phyloP scores from a whole-genome alignment of 2,113 vertebrate species.

The Sus scrofa region T2T-Sscrofa CM000815.6:117103001-117103500 shows the following conservation, averaged over 20 bases:
- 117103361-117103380: too few relatives aligned
- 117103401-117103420: too few relatives aligned
- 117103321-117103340: too few relatives aligned
- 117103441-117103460: too few relatives aligned
- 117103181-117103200: neutral
- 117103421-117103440: too few relatives aligned
- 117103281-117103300: too few relatives aligned
- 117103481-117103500: neutral
- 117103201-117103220: neutral
- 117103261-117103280: too few relatives aligned
- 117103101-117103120: conserved; percentile 8
- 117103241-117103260: too few relatives aligned
- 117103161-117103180: neutral
- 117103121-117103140: neutral
- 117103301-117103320: too few relatives aligned
- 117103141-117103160: neutral
- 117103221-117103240: neutral
- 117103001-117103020: neutral
- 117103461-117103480: too few relatives aligned
- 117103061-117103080: neutral
- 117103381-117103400: too few relatives aligned
- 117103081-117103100: neutral
- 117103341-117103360: too few relatives aligned
- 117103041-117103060: neutral
- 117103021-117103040: neutral